Percentiles rank a stretch among this genome's conserved stretches.
Conservation (phyloP, 2,888 invertebrate species). For the Calameuta pallipes region DNA sequence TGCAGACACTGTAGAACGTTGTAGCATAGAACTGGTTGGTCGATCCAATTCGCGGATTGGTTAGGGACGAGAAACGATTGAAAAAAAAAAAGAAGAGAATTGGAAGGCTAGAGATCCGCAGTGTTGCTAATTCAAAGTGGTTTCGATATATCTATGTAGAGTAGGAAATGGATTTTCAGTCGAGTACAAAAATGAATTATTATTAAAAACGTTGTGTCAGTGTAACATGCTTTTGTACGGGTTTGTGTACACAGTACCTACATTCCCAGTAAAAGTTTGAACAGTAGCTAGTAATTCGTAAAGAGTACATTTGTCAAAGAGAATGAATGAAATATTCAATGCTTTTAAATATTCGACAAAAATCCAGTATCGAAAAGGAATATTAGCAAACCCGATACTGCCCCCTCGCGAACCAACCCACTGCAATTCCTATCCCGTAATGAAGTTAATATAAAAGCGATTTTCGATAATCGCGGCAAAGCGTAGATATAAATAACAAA, state of each 20-base stretch:
- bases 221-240: neutral
- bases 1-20: neutral
- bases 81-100: neutral
- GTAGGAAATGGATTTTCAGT: slow-evolving; percentile 20
- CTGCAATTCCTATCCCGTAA: neutral
- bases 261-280: neutral
- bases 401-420: neutral
- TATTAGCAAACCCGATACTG: neutral
- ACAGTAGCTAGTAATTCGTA: neutral
- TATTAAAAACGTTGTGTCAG: neutral
- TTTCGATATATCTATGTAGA: neutral
- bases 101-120: neutral
- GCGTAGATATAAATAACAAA: neutral
- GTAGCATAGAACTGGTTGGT: neutral
- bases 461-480: neutral
- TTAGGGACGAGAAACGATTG: neutral
- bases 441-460: neutral
- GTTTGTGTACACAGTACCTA: neutral
- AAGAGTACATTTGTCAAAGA: neutral
- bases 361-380: neutral
- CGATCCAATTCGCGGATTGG: neutral
- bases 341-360: neutral
- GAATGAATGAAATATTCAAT: neutral
- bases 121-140: neutral
- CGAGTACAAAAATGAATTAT: neutral